Percentiles rank a stretch among this genome's conserved stretches.
These are phyloP conservation scores for Ctenopoma kingsleyae DNA, from an alignment of 2,797 vertebrate genomes.

Conservation along the genomic window DNA sequence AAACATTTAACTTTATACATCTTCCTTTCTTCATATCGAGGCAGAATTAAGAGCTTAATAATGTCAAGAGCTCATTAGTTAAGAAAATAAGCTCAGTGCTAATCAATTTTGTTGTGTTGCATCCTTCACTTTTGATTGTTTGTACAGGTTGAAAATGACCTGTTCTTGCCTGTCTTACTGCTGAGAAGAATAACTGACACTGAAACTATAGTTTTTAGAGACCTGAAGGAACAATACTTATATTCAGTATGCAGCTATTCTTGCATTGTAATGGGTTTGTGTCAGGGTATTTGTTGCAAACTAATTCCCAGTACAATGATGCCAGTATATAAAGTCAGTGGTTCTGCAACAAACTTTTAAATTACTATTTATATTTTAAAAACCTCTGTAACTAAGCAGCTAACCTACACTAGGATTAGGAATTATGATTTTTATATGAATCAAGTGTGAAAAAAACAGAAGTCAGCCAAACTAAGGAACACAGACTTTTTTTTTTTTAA, in stretches of 20 bases:
- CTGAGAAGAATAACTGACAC: not conserved
- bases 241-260: constrained; percentile 14
- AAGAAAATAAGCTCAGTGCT: not conserved
- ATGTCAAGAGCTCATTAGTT: not conserved
- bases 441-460: not conserved
- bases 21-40: not conserved
- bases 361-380: not conserved
- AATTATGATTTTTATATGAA: not conserved
- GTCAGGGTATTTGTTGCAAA: constrained; percentile 5
- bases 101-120: not conserved
- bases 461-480: not conserved
- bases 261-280: constrained; percentile 8
- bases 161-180: not conserved
- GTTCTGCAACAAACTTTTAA: not conserved
- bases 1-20: constrained; percentile 8
- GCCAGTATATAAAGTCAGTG: constrained; percentile 1
- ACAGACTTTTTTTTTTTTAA: constrained; percentile 19
- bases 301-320: not conserved
- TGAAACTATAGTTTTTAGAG: not conserved
- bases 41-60: not conserved
- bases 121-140: not conserved
- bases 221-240: constrained; percentile 31
- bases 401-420: not conserved
- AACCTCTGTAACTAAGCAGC: not conserved
- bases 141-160: constrained; percentile 1